Conservation (phyloP, 2,797 vertebrate genomes). For the Neosalanx taihuensis region DNA sequence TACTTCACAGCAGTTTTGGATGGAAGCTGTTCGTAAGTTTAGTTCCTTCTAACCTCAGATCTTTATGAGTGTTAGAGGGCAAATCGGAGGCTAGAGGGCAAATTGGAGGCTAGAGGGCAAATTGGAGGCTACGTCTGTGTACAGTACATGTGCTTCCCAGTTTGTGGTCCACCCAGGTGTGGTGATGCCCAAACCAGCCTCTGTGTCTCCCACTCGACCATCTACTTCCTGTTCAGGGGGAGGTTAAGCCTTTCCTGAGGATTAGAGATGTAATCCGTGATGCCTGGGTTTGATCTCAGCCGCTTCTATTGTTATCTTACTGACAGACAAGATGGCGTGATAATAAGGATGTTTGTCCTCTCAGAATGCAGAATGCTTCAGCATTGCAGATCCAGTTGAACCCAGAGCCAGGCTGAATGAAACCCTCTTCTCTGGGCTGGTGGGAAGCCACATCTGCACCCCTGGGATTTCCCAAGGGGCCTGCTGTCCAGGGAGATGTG, state of each 20-base stretch:
- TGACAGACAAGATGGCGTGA: constrained; percentile 12
- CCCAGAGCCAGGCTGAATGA: background rate
- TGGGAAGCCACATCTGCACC: constrained; percentile 45
- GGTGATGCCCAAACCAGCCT: background rate
- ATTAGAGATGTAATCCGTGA: constrained; percentile 23
- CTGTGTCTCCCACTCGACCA: background rate
- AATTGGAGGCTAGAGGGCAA: too few relatives aligned
- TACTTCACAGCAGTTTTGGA: background rate
- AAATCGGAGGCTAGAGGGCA: too few relatives aligned
- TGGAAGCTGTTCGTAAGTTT: background rate
- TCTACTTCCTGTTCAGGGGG: background rate
- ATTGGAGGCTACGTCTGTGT: too few relatives aligned
- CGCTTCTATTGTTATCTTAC: constrained; percentile 24
- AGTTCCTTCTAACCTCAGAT: constrained; percentile 6
- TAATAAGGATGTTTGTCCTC: constrained; percentile 19
- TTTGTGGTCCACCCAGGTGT: background rate
- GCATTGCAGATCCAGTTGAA: constrained; percentile 8
- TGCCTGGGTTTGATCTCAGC: background rate
- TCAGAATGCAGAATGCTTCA: background rate
- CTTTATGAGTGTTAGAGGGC: background rate
- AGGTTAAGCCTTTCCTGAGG: background rate
- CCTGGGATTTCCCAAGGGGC: constrained; percentile 43
- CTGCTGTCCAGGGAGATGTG: constrained; percentile 35
- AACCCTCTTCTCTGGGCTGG: constrained; percentile 21
- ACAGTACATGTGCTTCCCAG: too few relatives aligned